Percentiles rank a stretch among this genome's conserved stretches.
Conservation (phyloP, 2,888 invertebrate genomes). For the Smittia aterrima region DNA sequence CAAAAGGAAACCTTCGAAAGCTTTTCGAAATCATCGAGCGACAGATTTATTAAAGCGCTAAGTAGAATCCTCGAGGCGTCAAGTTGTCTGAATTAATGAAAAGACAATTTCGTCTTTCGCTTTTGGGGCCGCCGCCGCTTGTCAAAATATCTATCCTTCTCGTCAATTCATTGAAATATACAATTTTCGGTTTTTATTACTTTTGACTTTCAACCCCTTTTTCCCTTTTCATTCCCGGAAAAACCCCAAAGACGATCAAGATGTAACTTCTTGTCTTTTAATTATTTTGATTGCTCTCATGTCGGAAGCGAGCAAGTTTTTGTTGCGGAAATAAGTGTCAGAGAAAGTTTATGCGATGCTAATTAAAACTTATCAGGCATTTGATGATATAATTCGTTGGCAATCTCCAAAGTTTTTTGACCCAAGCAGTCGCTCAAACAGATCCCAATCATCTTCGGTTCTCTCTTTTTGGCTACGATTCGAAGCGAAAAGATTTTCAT, state of each 20-base stretch:
- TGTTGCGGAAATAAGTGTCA: background rate
- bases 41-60: conserved; percentile 1
- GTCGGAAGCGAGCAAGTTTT: background rate
- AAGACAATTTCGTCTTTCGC: background rate
- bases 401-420: too few relatives aligned
- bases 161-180: background rate
- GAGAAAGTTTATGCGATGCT: background rate
- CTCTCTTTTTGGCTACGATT: too few relatives aligned
- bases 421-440: too few relatives aligned
- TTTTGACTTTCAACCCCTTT: background rate
- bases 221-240: background rate
- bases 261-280: background rate
- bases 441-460: too few relatives aligned
- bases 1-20: background rate
- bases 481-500: too few relatives aligned
- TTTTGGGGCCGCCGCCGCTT: background rate
- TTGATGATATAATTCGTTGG: too few relatives aligned
- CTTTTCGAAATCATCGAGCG: background rate
- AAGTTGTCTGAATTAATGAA: conserved; percentile 3
- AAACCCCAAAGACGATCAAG: background rate
- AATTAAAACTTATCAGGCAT: conserved; percentile 21
- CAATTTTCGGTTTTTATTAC: background rate
- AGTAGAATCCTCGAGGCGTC: background rate
- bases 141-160: background rate
- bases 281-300: conserved; percentile 12